phyloP scores from a whole-genome alignment of 1,140 invertebrate genomes.

The Ceratina japonica region DNA sequence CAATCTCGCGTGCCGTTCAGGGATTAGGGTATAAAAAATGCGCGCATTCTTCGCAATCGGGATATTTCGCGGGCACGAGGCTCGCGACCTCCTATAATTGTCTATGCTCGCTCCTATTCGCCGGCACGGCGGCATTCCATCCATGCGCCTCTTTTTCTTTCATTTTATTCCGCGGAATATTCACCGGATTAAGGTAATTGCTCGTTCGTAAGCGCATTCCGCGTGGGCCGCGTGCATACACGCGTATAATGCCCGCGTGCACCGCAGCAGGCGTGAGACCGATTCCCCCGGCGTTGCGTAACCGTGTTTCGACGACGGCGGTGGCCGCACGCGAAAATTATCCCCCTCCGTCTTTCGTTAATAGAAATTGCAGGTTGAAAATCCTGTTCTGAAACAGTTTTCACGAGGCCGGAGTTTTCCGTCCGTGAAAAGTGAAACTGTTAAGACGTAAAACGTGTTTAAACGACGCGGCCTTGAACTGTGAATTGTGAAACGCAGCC shows the following conservation, averaged over 20 bases:
- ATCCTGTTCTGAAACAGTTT: no score
- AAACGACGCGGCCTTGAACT: conserved; percentile 18
- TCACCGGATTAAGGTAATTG: conserved; percentile 79
- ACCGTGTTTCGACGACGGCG: no score
- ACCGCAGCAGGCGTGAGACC: conserved; percentile 69
- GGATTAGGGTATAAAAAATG: conserved; percentile 53
- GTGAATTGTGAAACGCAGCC: conserved; percentile 17
- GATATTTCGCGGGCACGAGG: conserved; percentile 57
- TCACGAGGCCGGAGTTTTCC: no score
- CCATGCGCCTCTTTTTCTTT: conserved; percentile 29
- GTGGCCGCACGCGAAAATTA: no score
- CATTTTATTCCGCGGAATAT: conserved; percentile 75
- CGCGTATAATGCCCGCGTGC: conserved; percentile 50
- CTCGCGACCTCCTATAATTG: conserved; percentile 58
- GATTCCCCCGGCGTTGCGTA: conserved; percentile 25
- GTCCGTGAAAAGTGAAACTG: conserved; percentile 7
- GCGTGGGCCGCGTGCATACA: conserved; percentile 52
- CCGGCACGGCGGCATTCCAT: conserved; percentile 31
- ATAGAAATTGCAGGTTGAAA: no score
- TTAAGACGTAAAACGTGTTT: conserved; percentile 7
- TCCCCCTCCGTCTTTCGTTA: no score
- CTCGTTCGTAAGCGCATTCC: conserved; percentile 60
- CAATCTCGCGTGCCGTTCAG: conserved; percentile 16
- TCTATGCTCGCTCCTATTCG: conserved; percentile 18
- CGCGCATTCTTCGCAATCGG: conserved; percentile 62